Conservation (phyloP, 2,888 invertebrate genomes). For the Caenorhabditis wallacei region DNA sequence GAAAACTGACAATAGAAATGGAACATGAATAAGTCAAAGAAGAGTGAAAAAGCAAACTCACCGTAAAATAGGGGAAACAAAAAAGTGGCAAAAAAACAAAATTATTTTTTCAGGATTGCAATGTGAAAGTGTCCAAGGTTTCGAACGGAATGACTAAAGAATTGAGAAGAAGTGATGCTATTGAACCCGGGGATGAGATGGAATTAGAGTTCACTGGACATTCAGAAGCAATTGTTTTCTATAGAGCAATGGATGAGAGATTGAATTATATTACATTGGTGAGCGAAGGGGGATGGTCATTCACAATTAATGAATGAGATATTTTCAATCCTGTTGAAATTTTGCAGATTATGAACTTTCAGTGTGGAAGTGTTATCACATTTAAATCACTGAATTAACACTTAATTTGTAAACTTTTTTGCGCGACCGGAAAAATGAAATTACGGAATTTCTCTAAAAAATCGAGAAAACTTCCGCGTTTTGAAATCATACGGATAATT, state of each 20-base stretch:
- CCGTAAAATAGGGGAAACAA: neutral
- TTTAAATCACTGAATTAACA: neutral
- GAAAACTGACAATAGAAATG: slow-evolving; percentile 32
- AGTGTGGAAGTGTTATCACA: too few relatives aligned
- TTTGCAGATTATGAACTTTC: too few relatives aligned
- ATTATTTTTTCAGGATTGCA: slow-evolving; percentile 62
- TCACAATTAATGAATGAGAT: too few relatives aligned
- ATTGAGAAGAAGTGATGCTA: slow-evolving; percentile 26
- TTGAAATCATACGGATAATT: neutral
- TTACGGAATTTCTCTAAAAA: neutral
- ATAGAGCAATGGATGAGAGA: slow-evolving; percentile 72
- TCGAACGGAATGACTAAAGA: slow-evolving; percentile 51
- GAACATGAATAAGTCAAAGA: slow-evolving; percentile 49
- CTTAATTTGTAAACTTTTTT: too few relatives aligned
- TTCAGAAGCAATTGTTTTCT: slow-evolving; percentile 62
- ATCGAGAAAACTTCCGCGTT: neutral
- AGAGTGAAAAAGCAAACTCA: slow-evolving; percentile 12
- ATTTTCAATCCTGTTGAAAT: too few relatives aligned
- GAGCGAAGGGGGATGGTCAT: neutral
- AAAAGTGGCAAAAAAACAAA: neutral
- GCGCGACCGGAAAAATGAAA: neutral
- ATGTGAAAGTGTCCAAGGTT: slow-evolving; percentile 55
- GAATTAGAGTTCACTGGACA: slow-evolving; percentile 55
- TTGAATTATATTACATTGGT: slow-evolving; percentile 67
- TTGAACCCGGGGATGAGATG: slow-evolving; percentile 63